Conservation (phyloP, 2,113 vertebrate species). For the Sturnira hondurensis region DNA sequence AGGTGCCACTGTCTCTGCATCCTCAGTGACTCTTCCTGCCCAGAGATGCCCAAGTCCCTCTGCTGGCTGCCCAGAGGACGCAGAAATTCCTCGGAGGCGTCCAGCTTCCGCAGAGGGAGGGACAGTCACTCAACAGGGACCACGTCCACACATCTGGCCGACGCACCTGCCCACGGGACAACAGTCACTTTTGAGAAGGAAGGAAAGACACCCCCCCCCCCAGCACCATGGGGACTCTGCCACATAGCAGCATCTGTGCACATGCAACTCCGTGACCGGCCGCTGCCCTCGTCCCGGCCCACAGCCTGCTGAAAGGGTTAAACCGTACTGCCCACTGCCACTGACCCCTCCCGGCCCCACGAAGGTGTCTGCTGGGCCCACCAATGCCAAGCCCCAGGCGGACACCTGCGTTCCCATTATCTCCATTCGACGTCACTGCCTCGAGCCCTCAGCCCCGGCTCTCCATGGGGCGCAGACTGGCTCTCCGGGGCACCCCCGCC, state of each 20-base stretch:
- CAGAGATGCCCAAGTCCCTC: background rate
- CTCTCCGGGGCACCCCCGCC: background rate
- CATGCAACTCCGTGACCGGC: background rate
- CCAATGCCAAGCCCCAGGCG: background rate
- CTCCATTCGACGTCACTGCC: background rate
- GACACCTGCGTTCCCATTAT: background rate
- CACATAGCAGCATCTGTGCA: background rate
- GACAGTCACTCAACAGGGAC: background rate
- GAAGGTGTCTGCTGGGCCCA: background rate
- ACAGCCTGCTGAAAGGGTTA: background rate
- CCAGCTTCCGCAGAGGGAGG: background rate
- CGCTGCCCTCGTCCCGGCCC: background rate
- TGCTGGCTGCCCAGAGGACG: background rate
- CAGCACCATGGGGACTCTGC: conserved; percentile 23
- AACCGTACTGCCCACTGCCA: background rate
- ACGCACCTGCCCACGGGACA: too few species aligned
- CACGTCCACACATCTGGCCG: background rate
- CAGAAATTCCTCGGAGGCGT: background rate
- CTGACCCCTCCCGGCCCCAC: background rate
- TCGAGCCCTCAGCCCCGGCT: background rate
- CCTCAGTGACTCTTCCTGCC: background rate
- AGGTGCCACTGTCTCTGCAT: background rate
- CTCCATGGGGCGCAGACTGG: background rate
- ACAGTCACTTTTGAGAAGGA: background rate
- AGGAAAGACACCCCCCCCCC: background rate